phyloP scores from a whole-genome alignment of 2,888 invertebrate genomes.

The Stenoptilia bipunctidactyla region DNA sequence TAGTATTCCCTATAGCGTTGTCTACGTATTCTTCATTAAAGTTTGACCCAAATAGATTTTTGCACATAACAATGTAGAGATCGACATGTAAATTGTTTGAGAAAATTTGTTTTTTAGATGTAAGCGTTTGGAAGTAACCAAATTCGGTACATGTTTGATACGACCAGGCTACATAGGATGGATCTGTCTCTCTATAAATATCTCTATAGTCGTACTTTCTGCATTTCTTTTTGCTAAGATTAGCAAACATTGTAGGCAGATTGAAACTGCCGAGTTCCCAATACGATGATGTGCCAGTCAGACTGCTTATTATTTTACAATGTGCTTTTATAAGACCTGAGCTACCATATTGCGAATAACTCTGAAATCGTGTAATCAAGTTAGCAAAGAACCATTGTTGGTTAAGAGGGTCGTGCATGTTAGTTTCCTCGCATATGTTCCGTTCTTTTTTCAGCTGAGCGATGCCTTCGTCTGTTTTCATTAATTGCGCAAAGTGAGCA shows the following conservation, averaged over 20 bases:
- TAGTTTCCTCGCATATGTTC: conserved; percentile 2
- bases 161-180: conserved; percentile 56
- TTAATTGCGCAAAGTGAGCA: background rate
- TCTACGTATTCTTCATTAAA: conserved; percentile 41
- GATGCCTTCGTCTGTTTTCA: background rate
- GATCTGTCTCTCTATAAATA: conserved; percentile 25
- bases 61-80: conserved; percentile 47
- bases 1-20: conserved; percentile 42
- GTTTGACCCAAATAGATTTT: conserved; percentile 43
- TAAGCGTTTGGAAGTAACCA: conserved; percentile 78
- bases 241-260: conserved; percentile 22
- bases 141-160: conserved; percentile 86
- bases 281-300: no score
- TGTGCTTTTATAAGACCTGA: no score
- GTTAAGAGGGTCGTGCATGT: background rate
- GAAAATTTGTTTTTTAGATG: conserved; percentile 70
- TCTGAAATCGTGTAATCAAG: no score
- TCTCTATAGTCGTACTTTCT: conserved; percentile 28
- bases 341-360: no score
- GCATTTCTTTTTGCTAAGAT: conserved; percentile 39
- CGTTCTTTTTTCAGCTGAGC: conserved; percentile 3
- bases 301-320: no score
- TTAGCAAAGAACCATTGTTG: conserved; percentile 1
- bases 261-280: no score
- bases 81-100: conserved; percentile 45